Percentiles rank a stretch among this genome's conserved stretches.
Conservation (phyloP, 2,888 invertebrate species). For the Cerastoderma edule region DNA sequence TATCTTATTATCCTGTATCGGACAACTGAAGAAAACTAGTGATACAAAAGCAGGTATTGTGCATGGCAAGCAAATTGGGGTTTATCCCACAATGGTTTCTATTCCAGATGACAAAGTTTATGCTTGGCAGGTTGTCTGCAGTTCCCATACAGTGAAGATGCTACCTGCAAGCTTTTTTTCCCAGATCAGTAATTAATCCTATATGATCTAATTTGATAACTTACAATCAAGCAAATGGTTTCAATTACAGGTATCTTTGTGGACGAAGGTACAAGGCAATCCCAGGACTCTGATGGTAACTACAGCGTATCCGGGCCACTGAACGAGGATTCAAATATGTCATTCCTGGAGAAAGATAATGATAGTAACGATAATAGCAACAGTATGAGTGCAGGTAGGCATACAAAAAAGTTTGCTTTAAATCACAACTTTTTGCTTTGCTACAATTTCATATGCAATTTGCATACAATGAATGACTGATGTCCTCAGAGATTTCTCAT, state of each 20-base stretch:
- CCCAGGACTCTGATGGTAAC: constrained; percentile 74
- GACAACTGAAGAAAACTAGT: too few relatives aligned
- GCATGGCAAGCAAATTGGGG: too few relatives aligned
- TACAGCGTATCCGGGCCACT: constrained; percentile 71
- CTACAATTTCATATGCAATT: not conserved
- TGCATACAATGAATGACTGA: too few relatives aligned
- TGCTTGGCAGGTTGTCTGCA: too few relatives aligned
- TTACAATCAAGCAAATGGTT: not conserved
- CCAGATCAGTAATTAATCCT: not conserved
- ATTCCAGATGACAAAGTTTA: too few relatives aligned
- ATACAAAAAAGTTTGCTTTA: not conserved
- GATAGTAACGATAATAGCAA: constrained; percentile 75
- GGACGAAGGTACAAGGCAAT: constrained; percentile 80
- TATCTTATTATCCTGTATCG: too few relatives aligned
- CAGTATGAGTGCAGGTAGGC: constrained; percentile 73
- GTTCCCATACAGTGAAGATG: too few relatives aligned
- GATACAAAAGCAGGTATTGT: too few relatives aligned
- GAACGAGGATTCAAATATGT: constrained; percentile 81
- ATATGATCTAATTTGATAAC: too few relatives aligned
- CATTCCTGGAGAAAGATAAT: constrained; percentile 70
- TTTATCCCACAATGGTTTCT: too few relatives aligned
- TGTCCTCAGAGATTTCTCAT: too few relatives aligned
- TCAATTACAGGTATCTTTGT: constrained; percentile 55
- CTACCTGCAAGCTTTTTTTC: too few relatives aligned
- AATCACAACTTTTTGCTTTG: not conserved